A percentile compares a stretch with the other conserved stretches of the same genome.
These are phyloP conservation scores for Chymomyza amoena DNA, from an alignment of 2,888 invertebrate species.

Conservation along the genomic window DNA sequence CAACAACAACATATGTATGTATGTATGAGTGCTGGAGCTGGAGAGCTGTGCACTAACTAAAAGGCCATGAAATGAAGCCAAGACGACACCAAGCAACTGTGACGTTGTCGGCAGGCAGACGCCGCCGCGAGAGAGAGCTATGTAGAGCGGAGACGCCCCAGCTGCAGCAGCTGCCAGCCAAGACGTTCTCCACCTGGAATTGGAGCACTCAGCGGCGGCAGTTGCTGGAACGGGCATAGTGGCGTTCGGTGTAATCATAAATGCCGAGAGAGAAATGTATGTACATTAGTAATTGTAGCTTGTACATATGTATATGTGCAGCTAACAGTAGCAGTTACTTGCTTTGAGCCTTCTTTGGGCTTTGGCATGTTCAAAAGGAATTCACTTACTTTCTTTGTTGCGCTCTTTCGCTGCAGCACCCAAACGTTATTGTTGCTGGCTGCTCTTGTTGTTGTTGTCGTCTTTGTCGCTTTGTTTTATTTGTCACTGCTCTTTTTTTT, in stretches of 20 bases:
- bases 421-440: not conserved
- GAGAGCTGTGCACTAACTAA: conserved; percentile 10
- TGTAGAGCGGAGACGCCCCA: not conserved
- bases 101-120: conserved; percentile 28
- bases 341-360: conserved; percentile 55
- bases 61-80: not conserved
- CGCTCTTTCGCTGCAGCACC: conserved; percentile 21
- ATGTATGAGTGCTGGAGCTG: conserved; percentile 6
- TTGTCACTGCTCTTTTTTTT: conserved; percentile 5
- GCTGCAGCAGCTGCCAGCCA: conserved; percentile 24
- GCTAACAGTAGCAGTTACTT: conserved; percentile 7
- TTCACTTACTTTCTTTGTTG: conserved; percentile 65
- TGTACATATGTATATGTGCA: not conserved
- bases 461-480: conserved; percentile 18
- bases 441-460: conserved; percentile 11
- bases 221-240: not conserved
- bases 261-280: not conserved
- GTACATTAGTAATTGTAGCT: too few species aligned
- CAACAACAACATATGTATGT: conserved; percentile 10
- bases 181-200: conserved; percentile 57
- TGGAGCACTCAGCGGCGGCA: conserved; percentile 40
- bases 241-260: not conserved
- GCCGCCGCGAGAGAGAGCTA: conserved; percentile 15
- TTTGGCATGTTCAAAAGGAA: conserved; percentile 54
- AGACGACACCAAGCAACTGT: conserved; percentile 19